These are phyloP conservation scores for Pogona vitticeps DNA, from an alignment of 2,113 vertebrate species.

Conservation along the genomic window DNA sequence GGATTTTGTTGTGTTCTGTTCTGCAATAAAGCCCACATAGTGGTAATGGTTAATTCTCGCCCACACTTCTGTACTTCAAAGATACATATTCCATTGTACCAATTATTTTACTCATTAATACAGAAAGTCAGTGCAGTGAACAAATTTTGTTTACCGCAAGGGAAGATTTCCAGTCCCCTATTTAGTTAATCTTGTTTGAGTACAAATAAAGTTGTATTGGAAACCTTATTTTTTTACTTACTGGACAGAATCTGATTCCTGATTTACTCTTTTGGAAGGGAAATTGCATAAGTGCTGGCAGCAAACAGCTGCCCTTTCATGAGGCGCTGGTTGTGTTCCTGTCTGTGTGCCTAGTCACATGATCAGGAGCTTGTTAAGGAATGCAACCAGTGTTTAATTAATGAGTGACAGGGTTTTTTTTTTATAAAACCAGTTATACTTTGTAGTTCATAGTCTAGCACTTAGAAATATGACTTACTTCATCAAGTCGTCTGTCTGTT, in stretches of 20 bases:
- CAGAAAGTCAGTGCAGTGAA: not conserved
- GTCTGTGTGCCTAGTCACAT: no score
- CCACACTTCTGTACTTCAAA: not conserved
- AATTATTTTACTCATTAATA: not conserved
- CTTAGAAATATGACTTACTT: slow-evolving; percentile 82
- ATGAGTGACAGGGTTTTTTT: no score
- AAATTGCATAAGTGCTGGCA: no score
- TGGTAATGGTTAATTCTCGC: not conserved
- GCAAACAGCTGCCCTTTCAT: no score
- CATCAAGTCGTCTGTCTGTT: slow-evolving; percentile 94
- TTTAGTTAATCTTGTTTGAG: not conserved
- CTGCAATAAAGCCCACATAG: not conserved
- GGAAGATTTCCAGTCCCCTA: not conserved
- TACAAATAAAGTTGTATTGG: not conserved
- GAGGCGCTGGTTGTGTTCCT: no score
- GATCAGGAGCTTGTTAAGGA: no score
- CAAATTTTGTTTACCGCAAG: not conserved
- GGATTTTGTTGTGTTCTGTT: not conserved
- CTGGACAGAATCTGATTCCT: no score
- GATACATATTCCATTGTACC: not conserved
- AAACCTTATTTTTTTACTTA: not conserved
- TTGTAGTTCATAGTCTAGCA: slow-evolving; percentile 25
- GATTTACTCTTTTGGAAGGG: no score
- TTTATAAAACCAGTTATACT: not conserved
- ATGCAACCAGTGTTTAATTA: no score